Base-by-base conservation (phyloP, 1,140 invertebrate species). In the Ips nitidus region DNA sequence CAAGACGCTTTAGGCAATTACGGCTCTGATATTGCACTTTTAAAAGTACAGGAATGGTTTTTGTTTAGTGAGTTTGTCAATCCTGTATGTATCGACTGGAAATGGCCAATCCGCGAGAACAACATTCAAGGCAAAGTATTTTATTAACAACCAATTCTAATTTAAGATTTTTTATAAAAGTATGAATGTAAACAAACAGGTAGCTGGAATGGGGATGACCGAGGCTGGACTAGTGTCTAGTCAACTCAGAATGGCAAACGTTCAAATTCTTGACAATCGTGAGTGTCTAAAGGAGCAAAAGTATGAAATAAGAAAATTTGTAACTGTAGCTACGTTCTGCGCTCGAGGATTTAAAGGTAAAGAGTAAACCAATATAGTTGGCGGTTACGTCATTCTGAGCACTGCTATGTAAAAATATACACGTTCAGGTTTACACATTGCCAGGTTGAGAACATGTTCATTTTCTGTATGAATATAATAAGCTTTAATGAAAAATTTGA, bases 291-390 rank as follows among this genome's bases (percentile, higher is more conserved):
- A 74, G 22, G 72, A 73, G 3, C 77, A 82, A 41, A 77, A 73
- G 37, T 71, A 59, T 41, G 81, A 83, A 71, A 83, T 84, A 74
- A 70, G 71, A 53, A 84, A 83, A 71, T 84, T 81, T 60, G 52
- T 84, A 36, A 81, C 81, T 3, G 82, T 80, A 50, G 83, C 82
- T 4, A 74, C 80, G 7, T 83, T 83, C 68, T 84, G 83, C 74
- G 83, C 80, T 50, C 82, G 82, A 36, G 45, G 56, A 60, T n/a
- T 41, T 6, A 42, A 2, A n/a, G 57, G 56, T 76, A 69, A 69
- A 22, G 83, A 83, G 22, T 22, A 22, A 22, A 22, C 22, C 22
- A 22, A 22, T 22, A 22, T 22, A 22, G 22, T 22, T 22, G 22
- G 22, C 22, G 22, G 22, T 22, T 22, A 22, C 22, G 22, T 22